Evolutionary conservation across 2,888 invertebrate genomes (phyloP), one percentile per base, ranked within the genome.

Genomic region (Chymomyza fuscimana): DNA sequence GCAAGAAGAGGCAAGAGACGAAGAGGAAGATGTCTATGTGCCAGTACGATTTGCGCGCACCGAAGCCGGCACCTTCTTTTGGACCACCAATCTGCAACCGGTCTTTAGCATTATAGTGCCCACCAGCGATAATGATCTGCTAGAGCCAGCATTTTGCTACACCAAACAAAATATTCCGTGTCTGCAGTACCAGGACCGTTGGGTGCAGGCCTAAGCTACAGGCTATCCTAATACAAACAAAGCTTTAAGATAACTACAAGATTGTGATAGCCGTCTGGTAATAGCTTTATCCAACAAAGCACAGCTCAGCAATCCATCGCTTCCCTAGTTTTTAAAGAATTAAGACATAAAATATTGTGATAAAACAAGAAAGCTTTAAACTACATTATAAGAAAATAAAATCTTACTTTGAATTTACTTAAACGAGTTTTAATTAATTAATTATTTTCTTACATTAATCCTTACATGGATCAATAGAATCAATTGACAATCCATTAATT

Each of bases 31-130:
- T 63, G 82, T 91, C 75, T 92, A 90, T 86, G 91, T 92, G 40
- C 96, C 96, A 0, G 96, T 96, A 36, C 95, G 96, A 91, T 96
- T 96, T 91, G 96, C 96, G 15, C 93, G 95, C 90, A 96, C 96
- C 52, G 94, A 95, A 81, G 96, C 96, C 75, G 96, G 96, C 79
- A 96, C 96, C 72, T 96, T 96, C 93, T 96, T 96, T 93, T 96
- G 96, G 96, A 96, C 96, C 62, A 95, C 95, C 52, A 93, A 91
- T 66, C 81, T 91, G 67, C 91, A 91, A 84, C 91, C 92, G 58
- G 88, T 91, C 16, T 86, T 81, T 74, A 87, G 86, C 78, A 79
- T 79, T 32, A 80, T 86, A 58, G 67, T 74, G 29, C 85, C 86
- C 15, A 70, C 72, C 29, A 85, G 80, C 65, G 90, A 91, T 78